A percentile compares a stretch with the other conserved stretches of the same genome.
Evolutionary conservation across 2,113 vertebrate species (phyloP).

Genomic region (Archocentrus centrarchus): DNA sequence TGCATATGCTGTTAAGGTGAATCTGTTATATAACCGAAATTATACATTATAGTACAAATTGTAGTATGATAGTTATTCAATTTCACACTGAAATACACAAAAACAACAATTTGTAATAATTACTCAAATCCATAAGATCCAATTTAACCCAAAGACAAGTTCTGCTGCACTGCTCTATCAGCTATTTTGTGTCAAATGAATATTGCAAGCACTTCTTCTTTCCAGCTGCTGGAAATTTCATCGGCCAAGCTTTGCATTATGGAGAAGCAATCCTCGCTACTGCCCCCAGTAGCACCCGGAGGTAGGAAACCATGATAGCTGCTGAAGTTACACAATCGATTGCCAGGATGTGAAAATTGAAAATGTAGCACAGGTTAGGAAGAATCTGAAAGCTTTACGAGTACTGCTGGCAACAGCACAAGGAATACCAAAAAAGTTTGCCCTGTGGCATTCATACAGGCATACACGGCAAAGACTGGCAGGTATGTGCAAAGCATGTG

Average conservation of each 20-base stretch:
- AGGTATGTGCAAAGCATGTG: neutral
- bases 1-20: neutral
- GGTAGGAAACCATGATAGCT: neutral
- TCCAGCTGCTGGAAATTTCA: conserved; percentile 1
- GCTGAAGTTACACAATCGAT: conserved; percentile 14
- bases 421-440: conserved; percentile 1
- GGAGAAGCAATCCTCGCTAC: neutral
- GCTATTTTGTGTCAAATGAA: neutral
- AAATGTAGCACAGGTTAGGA: conserved; percentile 4
- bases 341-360: conserved; percentile 5
- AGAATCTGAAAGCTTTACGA: neutral
- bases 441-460: neutral
- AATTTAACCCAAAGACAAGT: neutral
- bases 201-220: neutral
- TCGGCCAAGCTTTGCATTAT: neutral
- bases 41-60: neutral
- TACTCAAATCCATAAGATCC: neutral
- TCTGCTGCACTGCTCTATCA: neutral
- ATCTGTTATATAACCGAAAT: neutral
- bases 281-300: conserved; percentile 33
- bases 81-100: neutral
- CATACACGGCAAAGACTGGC: neutral
- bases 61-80: too few species aligned
- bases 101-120: neutral
- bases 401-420: neutral